phyloP scores from a whole-genome alignment of 2,797 vertebrate species.

The Falco biarmicus region DNA sequence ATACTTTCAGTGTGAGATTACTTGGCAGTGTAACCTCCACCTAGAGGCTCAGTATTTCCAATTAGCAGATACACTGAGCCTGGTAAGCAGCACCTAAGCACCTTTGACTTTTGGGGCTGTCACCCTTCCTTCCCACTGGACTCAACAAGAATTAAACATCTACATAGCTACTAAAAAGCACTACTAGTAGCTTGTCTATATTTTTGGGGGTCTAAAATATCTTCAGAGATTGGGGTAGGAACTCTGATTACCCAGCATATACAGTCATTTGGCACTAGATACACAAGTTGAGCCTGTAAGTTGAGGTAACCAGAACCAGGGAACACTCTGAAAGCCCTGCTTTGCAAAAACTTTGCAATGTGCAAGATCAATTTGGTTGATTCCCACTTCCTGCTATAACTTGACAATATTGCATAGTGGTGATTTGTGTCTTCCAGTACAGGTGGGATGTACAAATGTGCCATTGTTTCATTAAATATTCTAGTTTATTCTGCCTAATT shows the following conservation, averaged over 20 bases:
- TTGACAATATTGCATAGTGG: neutral
- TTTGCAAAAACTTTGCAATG: neutral
- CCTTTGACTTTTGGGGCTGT: neutral
- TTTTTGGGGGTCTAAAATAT: neutral
- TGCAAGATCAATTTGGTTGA: neutral
- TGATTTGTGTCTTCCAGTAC: neutral
- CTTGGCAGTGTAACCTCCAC: neutral
- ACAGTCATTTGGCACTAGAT: neutral
- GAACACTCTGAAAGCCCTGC: neutral
- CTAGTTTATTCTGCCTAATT: slow-evolving; percentile 5
- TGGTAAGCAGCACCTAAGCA: neutral
- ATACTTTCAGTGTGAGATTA: neutral
- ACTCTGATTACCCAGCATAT: neutral
- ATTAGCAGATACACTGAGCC: neutral
- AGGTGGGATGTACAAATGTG: neutral
- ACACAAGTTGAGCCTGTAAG: neutral
- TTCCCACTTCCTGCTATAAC: neutral
- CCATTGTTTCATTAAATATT: neutral
- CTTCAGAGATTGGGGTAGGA: neutral
- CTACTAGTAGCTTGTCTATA: neutral
- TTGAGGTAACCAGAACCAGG: neutral
- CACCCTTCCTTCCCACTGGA: neutral
- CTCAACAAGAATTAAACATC: neutral
- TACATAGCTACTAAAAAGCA: neutral
- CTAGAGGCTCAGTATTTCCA: neutral